phyloP scores from a whole-genome alignment of 92 coral and sea anemone genomes.

The Isaurus tuberculatus region DNA sequence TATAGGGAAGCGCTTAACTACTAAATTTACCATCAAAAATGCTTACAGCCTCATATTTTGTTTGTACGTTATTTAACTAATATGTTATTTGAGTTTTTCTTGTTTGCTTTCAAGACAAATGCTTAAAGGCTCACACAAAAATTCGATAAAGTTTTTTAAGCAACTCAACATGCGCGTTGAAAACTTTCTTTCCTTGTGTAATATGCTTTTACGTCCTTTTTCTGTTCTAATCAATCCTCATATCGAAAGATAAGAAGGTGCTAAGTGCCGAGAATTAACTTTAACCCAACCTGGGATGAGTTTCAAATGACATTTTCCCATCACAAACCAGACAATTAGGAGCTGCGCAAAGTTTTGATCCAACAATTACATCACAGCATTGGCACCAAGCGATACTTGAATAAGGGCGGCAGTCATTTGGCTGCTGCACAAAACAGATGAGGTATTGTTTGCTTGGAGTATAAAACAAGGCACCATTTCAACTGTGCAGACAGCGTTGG shows the following conservation, averaged over 20 bases:
- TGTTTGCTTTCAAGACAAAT: background rate
- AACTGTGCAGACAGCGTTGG: background rate
- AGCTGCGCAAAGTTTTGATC: slow-evolving; percentile 46
- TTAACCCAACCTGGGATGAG: slow-evolving; percentile 35
- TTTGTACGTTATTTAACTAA: background rate
- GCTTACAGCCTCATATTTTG: background rate
- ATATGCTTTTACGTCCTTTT: background rate
- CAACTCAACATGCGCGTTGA: background rate
- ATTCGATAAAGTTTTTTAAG: background rate
- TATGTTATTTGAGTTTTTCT: background rate
- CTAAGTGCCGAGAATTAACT: slow-evolving; percentile 29
- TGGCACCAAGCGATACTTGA: slow-evolving; percentile 42
- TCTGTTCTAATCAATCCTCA: slow-evolving; percentile 43
- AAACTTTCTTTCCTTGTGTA: background rate
- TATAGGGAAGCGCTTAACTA: slow-evolving; percentile 43
- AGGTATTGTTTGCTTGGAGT: slow-evolving; percentile 12
- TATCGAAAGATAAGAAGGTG: slow-evolving; percentile 41
- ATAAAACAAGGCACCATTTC: background rate
- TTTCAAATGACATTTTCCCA: slow-evolving; percentile 51
- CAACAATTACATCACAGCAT: slow-evolving; percentile 34
- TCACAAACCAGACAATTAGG: slow-evolving; percentile 46
- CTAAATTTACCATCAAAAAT: slow-evolving; percentile 9
- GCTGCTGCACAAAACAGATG: slow-evolving; percentile 30
- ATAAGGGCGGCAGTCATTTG: slow-evolving; percentile 15
- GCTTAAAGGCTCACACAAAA: background rate